Percentiles rank a stretch among this genome's conserved stretches.
Evolutionary conservation across 1,140 invertebrate genomes (phyloP).

Genomic region (Lordiphosa collinella): DNA sequence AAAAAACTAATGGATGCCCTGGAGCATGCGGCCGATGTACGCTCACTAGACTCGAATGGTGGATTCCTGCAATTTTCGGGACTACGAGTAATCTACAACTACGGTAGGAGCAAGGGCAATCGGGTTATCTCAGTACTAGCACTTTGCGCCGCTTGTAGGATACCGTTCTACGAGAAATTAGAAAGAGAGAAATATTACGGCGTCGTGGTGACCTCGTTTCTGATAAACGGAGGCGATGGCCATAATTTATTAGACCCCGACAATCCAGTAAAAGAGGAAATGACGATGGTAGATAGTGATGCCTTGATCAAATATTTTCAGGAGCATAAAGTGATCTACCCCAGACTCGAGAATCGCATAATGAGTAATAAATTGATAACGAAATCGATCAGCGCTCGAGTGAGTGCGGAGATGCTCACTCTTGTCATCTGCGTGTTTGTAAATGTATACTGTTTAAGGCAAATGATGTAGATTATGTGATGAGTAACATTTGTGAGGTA

Average conservation of each 20-base stretch:
- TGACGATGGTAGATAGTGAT: constrained; percentile 28
- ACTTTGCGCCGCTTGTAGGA: constrained; percentile 80
- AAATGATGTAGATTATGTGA: not conserved
- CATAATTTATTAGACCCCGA: constrained; percentile 32
- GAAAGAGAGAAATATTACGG: constrained; percentile 74
- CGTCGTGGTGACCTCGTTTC: constrained; percentile 77
- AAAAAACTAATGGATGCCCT: constrained; percentile 71
- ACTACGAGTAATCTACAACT: constrained; percentile 81
- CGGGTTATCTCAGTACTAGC: constrained; percentile 80
- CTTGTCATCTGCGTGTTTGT: not conserved
- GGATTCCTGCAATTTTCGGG: constrained; percentile 84
- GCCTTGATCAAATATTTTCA: constrained; percentile 46
- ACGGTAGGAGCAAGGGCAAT: constrained; percentile 79
- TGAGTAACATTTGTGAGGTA: no score
- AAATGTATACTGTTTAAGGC: constrained; percentile 1
- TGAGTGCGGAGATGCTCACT: not conserved
- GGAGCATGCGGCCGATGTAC: constrained; percentile 81
- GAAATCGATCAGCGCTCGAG: no score
- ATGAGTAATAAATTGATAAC: not conserved
- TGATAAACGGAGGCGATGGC: constrained; percentile 51
- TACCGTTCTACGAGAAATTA: constrained; percentile 59
- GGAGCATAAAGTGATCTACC: constrained; percentile 77
- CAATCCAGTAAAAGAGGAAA: not conserved
- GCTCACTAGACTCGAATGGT: constrained; percentile 80
- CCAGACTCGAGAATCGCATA: constrained; percentile 81